These are phyloP conservation scores for Etia nguti DNA, from an alignment of 2,113 vertebrate species.

Conservation along the genomic window DNA sequence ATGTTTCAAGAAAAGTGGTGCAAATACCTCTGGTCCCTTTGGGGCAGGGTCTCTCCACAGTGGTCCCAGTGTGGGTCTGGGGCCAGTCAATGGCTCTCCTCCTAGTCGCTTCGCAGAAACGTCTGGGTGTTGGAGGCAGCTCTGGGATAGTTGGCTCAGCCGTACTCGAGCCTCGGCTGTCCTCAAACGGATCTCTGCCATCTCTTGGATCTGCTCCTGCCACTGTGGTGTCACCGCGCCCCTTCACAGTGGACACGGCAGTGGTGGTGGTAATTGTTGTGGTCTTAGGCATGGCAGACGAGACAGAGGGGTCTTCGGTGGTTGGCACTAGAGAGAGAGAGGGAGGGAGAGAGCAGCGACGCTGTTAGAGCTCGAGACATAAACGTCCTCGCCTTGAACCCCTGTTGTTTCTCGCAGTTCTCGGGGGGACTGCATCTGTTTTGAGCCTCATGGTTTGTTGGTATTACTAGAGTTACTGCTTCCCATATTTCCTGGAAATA, in stretches of 20 bases:
- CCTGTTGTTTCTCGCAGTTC: not conserved
- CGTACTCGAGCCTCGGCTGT: slow-evolving; percentile 74
- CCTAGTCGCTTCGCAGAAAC: slow-evolving; percentile 86
- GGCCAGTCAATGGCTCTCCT: slow-evolving; percentile 92
- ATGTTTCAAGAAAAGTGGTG: not conserved
- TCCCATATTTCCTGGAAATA: slow-evolving; percentile 28
- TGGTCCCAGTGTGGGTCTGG: slow-evolving; percentile 87
- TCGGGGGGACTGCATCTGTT: not conserved
- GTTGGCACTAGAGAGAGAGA: slow-evolving; percentile 79
- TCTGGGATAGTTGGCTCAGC: slow-evolving; percentile 81
- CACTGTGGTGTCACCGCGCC: slow-evolving; percentile 69
- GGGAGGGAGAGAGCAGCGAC: not conserved
- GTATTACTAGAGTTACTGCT: not conserved
- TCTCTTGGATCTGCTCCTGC: slow-evolving; percentile 81
- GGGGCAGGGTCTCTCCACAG: slow-evolving; percentile 95
- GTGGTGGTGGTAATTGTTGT: slow-evolving; percentile 74
- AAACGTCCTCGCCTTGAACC: slow-evolving; percentile 13
- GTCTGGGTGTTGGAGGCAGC: slow-evolving; percentile 84
- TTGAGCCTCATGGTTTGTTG: not conserved
- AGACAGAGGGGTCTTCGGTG: slow-evolving; percentile 79
- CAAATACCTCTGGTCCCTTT: slow-evolving; percentile 90
- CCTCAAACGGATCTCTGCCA: slow-evolving; percentile 80
- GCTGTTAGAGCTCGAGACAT: slow-evolving; percentile 3
- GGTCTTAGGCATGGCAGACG: slow-evolving; percentile 79
- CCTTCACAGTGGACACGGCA: slow-evolving; percentile 72